Evolutionary conservation across 2,797 vertebrate genomes (phyloP).

Genomic region (Sciaenops ocellatus): DNA sequence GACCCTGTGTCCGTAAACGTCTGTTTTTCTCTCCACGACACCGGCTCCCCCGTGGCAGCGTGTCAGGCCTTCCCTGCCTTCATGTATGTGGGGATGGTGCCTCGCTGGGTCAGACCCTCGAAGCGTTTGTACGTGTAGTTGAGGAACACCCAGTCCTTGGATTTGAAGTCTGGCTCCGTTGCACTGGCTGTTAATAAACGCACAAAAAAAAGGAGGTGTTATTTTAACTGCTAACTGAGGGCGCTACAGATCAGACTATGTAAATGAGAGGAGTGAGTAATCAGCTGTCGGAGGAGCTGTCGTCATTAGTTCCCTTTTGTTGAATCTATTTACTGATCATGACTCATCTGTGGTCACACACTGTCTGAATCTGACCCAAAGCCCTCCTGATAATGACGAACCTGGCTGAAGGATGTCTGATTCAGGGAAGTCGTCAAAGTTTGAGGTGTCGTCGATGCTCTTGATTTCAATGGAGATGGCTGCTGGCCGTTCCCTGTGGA

Average conservation of each 20-base stretch:
- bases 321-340: background rate
- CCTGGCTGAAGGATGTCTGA: constrained; percentile 98
- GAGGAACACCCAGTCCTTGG: constrained; percentile 99
- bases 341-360: background rate
- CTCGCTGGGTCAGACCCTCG: constrained; percentile 96
- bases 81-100: constrained; percentile 97
- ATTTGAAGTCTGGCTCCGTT: constrained; percentile 97
- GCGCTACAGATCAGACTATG: background rate
- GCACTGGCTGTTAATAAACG: constrained; percentile 87
- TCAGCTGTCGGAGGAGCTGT: background rate
- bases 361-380: background rate
- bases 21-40: constrained; percentile 18
- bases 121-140: constrained; percentile 99
- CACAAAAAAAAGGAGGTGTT: constrained; percentile 30
- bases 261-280: background rate
- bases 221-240: constrained; percentile 19
- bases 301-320: background rate
- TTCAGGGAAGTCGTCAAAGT: constrained; percentile 98
- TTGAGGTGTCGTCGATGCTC: constrained; percentile 98
- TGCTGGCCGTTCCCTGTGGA: constrained; percentile 93
- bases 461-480: constrained; percentile 98
- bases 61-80: constrained; percentile 94
- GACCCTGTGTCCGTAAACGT: constrained; percentile 83
- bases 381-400: constrained; percentile 57
- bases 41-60: background rate